Conservation (phyloP, 2,797 vertebrate species). For the Squalus acanthias region DNA sequence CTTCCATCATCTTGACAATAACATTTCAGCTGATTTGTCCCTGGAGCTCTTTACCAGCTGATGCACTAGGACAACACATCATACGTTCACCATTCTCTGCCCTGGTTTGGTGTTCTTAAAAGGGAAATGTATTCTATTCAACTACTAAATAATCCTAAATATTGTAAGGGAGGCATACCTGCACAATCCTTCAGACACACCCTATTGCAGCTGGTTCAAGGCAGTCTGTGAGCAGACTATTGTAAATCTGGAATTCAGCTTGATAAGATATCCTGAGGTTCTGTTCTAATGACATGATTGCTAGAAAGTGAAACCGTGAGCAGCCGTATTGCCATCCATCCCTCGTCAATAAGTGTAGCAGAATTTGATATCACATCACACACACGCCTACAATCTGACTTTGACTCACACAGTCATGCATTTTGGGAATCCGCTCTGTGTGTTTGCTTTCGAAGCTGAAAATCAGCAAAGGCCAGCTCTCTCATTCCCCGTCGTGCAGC, state of each 20-base stretch:
- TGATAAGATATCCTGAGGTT: neutral
- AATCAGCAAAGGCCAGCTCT: neutral
- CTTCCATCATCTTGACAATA: neutral
- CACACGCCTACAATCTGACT: neutral
- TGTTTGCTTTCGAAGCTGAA: neutral
- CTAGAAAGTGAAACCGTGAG: neutral
- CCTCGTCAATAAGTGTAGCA: neutral
- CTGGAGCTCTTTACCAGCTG: neutral
- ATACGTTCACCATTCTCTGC: neutral
- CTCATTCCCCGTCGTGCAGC: neutral
- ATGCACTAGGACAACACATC: neutral
- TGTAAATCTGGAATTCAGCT: neutral
- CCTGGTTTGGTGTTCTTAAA: too few relatives aligned
- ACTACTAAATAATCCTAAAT: neutral
- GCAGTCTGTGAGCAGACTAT: neutral
- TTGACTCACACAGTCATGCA: neutral
- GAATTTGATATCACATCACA: neutral
- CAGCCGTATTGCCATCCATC: neutral
- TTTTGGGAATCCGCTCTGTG: neutral
- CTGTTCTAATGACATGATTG: neutral
- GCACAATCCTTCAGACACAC: neutral
- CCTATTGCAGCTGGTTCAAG: neutral
- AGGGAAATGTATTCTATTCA: neutral
- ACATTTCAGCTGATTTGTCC: neutral
- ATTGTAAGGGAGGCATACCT: too few relatives aligned